Evolutionary conservation across 2,113 vertebrate genomes (phyloP).

Genomic region (Gasterosteus nipponicus): DNA sequence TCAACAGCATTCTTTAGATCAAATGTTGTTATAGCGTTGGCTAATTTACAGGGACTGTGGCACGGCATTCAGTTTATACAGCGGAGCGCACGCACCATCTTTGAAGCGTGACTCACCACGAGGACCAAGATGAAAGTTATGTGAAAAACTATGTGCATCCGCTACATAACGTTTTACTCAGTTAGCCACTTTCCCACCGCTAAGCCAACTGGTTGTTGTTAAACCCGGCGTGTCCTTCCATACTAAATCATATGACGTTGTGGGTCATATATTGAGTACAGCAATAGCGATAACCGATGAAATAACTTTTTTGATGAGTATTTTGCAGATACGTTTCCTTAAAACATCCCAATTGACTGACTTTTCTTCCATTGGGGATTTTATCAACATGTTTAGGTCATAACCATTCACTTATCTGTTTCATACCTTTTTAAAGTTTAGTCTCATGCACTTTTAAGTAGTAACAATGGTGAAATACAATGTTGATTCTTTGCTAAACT

Average conservation of each 20-base stretch:
- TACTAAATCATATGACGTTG: not conserved
- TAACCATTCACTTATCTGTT: not conserved
- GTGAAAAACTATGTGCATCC: not conserved
- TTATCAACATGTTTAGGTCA: not conserved
- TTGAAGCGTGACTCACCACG: conserved; percentile 44
- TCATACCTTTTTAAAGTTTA: not conserved
- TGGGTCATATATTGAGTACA: not conserved
- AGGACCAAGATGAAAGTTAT: conserved; percentile 20
- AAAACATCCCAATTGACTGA: not conserved
- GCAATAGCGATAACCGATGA: not conserved
- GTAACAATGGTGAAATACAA: not conserved
- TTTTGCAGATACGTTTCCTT: not conserved
- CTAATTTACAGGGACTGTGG: conserved; percentile 27
- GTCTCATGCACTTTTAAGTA: not conserved
- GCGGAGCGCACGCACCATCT: conserved; percentile 18
- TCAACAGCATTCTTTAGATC: conserved; percentile 28
- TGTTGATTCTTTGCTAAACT: not conserved
- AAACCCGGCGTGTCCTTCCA: not conserved
- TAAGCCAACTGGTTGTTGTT: conserved; percentile 12
- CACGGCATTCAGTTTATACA: conserved; percentile 29
- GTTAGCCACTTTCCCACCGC: conserved; percentile 12
- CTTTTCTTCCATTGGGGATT: not conserved
- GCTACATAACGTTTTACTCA: conserved; percentile 20
- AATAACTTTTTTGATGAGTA: not conserved
- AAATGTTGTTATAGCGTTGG: conserved; percentile 37